A percentile compares a stretch with the other conserved stretches of the same genome.
phyloP scores from a whole-genome alignment of 2,797 vertebrate species.

The Diplodus puntazzo region DNA sequence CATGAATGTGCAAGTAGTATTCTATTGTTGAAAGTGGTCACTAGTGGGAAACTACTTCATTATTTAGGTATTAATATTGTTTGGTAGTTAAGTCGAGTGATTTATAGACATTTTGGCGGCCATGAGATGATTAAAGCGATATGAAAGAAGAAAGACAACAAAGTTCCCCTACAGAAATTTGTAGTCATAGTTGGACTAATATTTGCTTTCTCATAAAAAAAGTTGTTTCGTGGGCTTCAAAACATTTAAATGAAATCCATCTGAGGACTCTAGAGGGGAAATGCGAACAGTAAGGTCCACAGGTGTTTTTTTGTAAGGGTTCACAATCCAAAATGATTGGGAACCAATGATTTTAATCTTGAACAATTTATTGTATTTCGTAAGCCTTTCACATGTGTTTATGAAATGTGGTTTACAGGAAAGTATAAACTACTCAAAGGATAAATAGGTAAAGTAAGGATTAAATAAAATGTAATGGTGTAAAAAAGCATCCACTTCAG shows the following conservation, averaged over 20 bases:
- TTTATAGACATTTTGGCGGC: neutral
- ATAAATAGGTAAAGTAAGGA: neutral
- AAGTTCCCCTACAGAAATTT: neutral
- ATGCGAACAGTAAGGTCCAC: neutral
- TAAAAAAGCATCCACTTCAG: neutral
- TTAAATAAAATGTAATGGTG: neutral
- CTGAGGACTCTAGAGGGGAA: neutral
- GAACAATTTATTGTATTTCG: neutral
- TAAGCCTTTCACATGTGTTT: neutral
- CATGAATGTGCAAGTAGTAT: neutral
- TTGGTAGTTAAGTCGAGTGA: neutral
- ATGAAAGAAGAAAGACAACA: neutral
- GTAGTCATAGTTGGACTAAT: slow-evolving; percentile 6
- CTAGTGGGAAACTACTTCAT: neutral
- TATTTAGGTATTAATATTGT: neutral
- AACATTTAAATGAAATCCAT: slow-evolving; percentile 9
- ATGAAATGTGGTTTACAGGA: neutral
- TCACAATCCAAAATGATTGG: neutral
- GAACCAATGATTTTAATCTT: neutral
- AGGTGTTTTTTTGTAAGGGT: neutral
- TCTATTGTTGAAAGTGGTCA: neutral
- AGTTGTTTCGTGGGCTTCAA: slow-evolving; percentile 5
- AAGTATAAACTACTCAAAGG: neutral
- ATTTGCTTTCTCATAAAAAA: slow-evolving; percentile 7
- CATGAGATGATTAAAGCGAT: neutral